Conservation (phyloP, 2,888 invertebrate genomes). For the Cinara cedri region DNA sequence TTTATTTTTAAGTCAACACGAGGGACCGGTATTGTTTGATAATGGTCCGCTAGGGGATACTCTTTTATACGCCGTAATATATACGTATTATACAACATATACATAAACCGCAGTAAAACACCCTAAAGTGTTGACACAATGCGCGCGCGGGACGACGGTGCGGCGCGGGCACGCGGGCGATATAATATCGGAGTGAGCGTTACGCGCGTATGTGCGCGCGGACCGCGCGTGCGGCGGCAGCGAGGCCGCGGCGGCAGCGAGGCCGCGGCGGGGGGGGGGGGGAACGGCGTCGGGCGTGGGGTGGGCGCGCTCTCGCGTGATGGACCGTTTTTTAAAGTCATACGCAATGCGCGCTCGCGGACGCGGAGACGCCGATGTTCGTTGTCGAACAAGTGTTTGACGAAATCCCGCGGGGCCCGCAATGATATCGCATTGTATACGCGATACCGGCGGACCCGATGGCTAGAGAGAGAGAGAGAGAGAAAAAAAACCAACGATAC, state of each 20-base stretch:
- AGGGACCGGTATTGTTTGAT: slow-evolving; percentile 57
- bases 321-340: slow-evolving; percentile 53
- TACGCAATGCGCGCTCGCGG: too few relatives aligned
- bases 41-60: slow-evolving; percentile 55
- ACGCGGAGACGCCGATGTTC: slow-evolving; percentile 25
- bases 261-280: background rate
- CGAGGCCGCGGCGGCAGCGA: too few relatives aligned
- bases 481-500: background rate
- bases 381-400: slow-evolving; percentile 55
- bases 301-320: background rate
- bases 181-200: too few relatives aligned
- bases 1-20: slow-evolving; percentile 57
- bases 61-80: slow-evolving; percentile 42
- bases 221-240: background rate
- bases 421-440: slow-evolving; percentile 1
- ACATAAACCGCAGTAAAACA: slow-evolving; percentile 57
- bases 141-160: background rate
- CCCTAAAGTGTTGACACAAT: slow-evolving; percentile 57
- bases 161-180: too few relatives aligned
- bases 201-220: background rate
- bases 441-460: too few relatives aligned
- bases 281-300: background rate
- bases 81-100: too few relatives aligned
- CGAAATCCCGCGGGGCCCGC: slow-evolving; percentile 39
- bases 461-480: background rate